These are phyloP conservation scores for Phalacrocorax aristotelis DNA, from an alignment of 2,113 vertebrate species.

Conservation along the genomic window DNA sequence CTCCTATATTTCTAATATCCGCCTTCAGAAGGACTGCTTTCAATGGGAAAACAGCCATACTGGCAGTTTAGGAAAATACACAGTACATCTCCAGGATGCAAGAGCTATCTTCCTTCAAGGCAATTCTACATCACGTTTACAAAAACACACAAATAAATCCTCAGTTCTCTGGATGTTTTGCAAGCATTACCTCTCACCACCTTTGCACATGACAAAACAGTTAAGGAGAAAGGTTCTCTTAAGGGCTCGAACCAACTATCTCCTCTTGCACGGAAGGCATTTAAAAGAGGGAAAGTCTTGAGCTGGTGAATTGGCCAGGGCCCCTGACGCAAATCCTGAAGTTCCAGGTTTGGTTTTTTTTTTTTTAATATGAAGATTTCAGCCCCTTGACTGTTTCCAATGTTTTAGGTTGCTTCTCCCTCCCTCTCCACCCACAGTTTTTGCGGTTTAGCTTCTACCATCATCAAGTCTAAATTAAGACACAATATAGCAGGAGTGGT, in stretches of 20 bases:
- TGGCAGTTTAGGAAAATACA: neutral
- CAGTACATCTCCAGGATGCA: neutral
- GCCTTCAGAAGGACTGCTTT: neutral
- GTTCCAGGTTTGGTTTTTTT: rapidly evolving
- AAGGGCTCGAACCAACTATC: neutral
- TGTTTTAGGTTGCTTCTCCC: neutral
- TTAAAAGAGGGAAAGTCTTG: neutral
- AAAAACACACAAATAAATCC: neutral
- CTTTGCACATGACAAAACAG: neutral
- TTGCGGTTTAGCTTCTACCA: neutral
- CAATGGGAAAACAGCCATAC: neutral
- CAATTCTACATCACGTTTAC: neutral
- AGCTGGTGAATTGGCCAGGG: neutral
- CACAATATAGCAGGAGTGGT: neutral
- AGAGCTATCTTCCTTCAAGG: neutral
- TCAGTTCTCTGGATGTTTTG: neutral
- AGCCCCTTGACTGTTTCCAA: neutral
- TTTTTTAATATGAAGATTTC: neutral
- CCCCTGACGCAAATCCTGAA: neutral
- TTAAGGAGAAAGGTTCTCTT: neutral
- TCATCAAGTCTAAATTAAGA: neutral
- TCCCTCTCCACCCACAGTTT: neutral
- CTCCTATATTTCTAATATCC: neutral
- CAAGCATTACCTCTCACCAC: neutral
- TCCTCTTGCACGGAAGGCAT: neutral